Conservation (phyloP, 2,797 vertebrate species). For the Notolepis coatsorum region DNA sequence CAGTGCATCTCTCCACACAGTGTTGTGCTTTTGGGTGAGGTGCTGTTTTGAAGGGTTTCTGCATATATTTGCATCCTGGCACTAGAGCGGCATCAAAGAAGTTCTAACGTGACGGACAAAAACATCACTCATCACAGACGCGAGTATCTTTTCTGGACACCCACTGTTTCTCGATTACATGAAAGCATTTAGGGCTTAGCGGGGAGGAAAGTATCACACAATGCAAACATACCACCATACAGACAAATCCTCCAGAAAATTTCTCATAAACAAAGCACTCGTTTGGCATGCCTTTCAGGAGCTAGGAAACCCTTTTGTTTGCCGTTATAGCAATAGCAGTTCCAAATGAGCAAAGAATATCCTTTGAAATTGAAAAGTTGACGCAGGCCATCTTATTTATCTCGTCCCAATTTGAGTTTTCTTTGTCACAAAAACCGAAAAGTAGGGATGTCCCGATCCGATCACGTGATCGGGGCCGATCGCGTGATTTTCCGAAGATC, state of each 20-base stretch:
- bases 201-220: conserved; percentile 35
- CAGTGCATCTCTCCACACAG: not conserved
- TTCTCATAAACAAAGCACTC: conserved; percentile 59
- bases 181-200: conserved; percentile 58
- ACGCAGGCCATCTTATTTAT: conserved; percentile 1
- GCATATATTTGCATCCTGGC: conserved; percentile 31
- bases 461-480: too few species aligned
- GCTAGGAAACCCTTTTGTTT: conserved; percentile 44
- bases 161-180: conserved; percentile 52
- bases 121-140: conserved; percentile 49
- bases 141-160: conserved; percentile 44
- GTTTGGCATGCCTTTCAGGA: conserved; percentile 45
- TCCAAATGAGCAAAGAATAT: conserved; percentile 58
- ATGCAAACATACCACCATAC: conserved; percentile 56
- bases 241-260: conserved; percentile 68
- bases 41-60: not conserved
- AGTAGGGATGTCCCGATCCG: too few species aligned
- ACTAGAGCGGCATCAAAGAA: conserved; percentile 15
- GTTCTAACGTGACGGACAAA: conserved; percentile 36
- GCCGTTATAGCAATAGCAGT: conserved; percentile 36
- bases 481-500: too few species aligned
- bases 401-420: conserved; percentile 5
- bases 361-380: conserved; percentile 50
- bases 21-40: not conserved
- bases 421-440: too few species aligned